Percentiles rank a stretch among this genome's conserved stretches.
Conservation (phyloP, 92 coral and sea anemone species). For the Isaurus tuberculatus region DNA sequence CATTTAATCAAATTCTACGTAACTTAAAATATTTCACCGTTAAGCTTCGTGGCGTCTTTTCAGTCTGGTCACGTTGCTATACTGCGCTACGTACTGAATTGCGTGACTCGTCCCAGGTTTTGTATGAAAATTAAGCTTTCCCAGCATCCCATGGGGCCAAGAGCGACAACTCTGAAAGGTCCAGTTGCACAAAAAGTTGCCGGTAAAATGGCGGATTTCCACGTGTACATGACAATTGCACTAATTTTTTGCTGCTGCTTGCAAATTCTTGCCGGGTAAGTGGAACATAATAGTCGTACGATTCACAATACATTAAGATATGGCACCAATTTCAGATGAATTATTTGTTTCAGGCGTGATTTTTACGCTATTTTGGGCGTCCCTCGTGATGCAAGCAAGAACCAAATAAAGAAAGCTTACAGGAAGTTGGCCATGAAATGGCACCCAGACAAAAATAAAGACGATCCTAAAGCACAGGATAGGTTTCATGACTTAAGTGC, state of each 20-base stretch:
- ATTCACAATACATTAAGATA: background rate
- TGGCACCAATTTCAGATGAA: background rate
- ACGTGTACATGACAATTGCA: slow-evolving; percentile 79
- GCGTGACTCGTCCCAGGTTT: background rate
- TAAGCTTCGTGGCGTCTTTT: no score
- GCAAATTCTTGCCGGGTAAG: slow-evolving; percentile 98
- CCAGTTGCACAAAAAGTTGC: background rate
- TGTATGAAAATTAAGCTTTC: background rate
- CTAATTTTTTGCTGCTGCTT: slow-evolving; percentile 82
- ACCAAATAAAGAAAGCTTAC: slow-evolving; percentile 96
- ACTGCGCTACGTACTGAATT: background rate
- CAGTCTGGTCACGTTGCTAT: background rate
- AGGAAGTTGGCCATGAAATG: slow-evolving; percentile 98
- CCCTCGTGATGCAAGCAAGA: slow-evolving; percentile 96
- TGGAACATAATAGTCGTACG: background rate
- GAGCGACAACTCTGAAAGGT: background rate
- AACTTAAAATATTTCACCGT: no score
- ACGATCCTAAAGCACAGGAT: slow-evolving; percentile 96
- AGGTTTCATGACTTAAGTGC: slow-evolving; percentile 94
- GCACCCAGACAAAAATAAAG: slow-evolving; percentile 98
- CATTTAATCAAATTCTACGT: no score
- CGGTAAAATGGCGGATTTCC: slow-evolving; percentile 81
- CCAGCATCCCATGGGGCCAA: slow-evolving; percentile 32
- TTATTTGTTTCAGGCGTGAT: slow-evolving; percentile 79
- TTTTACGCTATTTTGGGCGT: slow-evolving; percentile 97